Conservation (phyloP, 1,140 invertebrate genomes). For the Drosophila pandora region DNA sequence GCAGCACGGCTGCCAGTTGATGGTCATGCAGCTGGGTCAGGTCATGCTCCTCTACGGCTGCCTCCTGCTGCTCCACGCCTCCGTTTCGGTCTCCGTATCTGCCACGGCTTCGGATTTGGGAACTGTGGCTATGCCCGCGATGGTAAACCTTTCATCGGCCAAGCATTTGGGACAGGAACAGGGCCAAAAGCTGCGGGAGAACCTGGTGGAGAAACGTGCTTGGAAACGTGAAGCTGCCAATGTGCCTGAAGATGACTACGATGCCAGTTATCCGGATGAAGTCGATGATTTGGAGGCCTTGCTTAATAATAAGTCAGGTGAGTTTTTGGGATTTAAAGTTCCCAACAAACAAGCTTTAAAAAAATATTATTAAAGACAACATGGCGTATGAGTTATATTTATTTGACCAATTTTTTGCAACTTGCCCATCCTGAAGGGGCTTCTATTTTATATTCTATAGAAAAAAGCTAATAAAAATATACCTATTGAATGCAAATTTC, state of each 20-base stretch:
- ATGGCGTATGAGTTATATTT: too few species aligned
- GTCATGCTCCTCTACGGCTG: conserved; percentile 74
- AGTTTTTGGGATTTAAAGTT: conserved; percentile 20
- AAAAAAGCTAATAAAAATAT: too few species aligned
- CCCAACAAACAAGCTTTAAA: too few species aligned
- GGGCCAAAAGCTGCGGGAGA: conserved; percentile 23
- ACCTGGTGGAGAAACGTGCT: conserved; percentile 11
- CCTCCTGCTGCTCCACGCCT: conserved; percentile 68
- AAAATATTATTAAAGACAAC: too few species aligned
- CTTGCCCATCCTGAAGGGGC: too few species aligned
- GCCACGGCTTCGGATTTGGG: conserved; percentile 22
- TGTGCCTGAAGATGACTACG: conserved; percentile 82
- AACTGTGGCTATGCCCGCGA: background rate
- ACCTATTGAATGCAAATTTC: too few species aligned
- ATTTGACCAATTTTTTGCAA: too few species aligned
- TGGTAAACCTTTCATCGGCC: conserved; percentile 26
- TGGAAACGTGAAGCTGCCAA: conserved; percentile 74
- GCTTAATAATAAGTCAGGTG: conserved; percentile 83
- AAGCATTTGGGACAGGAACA: conserved; percentile 8
- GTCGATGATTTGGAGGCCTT: conserved; percentile 79
- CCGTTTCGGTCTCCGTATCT: conserved; percentile 47
- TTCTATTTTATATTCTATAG: too few species aligned
- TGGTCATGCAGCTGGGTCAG: conserved; percentile 69
- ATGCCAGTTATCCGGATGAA: conserved; percentile 80
- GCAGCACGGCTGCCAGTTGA: conserved; percentile 40